Base-by-base conservation (phyloP, 2,113 vertebrate genomes). In the Cochlearius cochlearius region DNA sequence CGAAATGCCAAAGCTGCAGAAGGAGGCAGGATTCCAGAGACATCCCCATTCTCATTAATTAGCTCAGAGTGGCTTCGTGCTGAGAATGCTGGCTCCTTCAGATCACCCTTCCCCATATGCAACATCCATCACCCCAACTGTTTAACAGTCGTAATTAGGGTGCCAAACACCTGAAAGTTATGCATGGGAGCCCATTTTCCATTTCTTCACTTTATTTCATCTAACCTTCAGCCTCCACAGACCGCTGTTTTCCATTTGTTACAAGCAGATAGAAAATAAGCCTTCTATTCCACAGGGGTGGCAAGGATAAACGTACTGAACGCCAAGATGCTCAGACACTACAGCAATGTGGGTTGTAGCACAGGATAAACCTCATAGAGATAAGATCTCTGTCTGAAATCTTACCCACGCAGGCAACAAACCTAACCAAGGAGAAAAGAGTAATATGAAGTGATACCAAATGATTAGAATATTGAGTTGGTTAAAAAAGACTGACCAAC, bases 1-100 rank as follows among this genome's bases (percentile, higher is more conserved):
- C 41, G 56, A 72, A 92, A 92, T 93, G 92, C 82, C 91, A 92
- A 79, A 79, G 88, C 75, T 95, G 60, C 72, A 91, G 91, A 66
- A 92, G 38, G 50, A 92, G 55, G 76, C 55, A 77, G 92, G 74
- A 71, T 92, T 73, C 73, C 59, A 45, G 50, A 91, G 72, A 73
- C 36, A 41, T 88, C 41, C 55, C 27, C 0, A 2, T 43, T 83
- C 55, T n/a, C 2, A 0, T 32, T 53, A 83, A 88, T 8, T 73
- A 75, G 30, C 63, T 91, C 74, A 49, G 15, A 58, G 41, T 5
- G 41, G 55, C 45, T 62, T 83, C 45, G 63, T 53, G 71, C 34
- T 43, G 66, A 69, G 71, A 76, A 77, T 6, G 27, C 58, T 0
- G 0, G 29, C 2, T 26, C 53, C 43, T 59, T 66, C 56, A 73